Conservation (phyloP, 2,113 vertebrate species). For the Uropsilus gracilis region DNA sequence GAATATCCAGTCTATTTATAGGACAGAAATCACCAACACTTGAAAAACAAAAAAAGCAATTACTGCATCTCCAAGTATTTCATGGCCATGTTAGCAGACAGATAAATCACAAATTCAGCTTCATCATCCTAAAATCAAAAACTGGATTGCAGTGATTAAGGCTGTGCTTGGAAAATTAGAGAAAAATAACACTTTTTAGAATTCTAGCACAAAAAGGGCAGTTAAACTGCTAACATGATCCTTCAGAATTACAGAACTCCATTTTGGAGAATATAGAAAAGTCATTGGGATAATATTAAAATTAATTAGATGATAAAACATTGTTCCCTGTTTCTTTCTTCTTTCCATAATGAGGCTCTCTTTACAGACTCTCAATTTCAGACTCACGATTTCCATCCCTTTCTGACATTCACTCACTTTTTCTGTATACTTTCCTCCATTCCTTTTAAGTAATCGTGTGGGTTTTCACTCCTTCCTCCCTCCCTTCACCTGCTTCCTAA, state of each 20-base stretch:
- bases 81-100: slow-evolving; percentile 69
- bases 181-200: slow-evolving; percentile 68
- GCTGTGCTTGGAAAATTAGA: slow-evolving; percentile 58
- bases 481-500: not conserved
- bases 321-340: not conserved
- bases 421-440: not conserved
- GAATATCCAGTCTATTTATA: slow-evolving; percentile 78
- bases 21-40: slow-evolving; percentile 70
- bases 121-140: slow-evolving; percentile 67
- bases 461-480: not conserved
- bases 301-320: not conserved
- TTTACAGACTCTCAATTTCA: not conserved
- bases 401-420: not conserved
- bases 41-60: slow-evolving; percentile 72
- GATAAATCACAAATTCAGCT: slow-evolving; percentile 68
- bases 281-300: slow-evolving; percentile 22
- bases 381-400: not conserved
- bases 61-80: slow-evolving; percentile 72
- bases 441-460: not conserved
- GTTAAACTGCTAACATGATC: slow-evolving; percentile 44
- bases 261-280: slow-evolving; percentile 26
- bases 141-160: slow-evolving; percentile 55
- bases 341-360: not conserved
- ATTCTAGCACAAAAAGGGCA: slow-evolving; percentile 56
- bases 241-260: not conserved